Evolutionary conservation across 2,113 vertebrate species (phyloP).

Genomic region (Romanogobio albipinnatus): DNA sequence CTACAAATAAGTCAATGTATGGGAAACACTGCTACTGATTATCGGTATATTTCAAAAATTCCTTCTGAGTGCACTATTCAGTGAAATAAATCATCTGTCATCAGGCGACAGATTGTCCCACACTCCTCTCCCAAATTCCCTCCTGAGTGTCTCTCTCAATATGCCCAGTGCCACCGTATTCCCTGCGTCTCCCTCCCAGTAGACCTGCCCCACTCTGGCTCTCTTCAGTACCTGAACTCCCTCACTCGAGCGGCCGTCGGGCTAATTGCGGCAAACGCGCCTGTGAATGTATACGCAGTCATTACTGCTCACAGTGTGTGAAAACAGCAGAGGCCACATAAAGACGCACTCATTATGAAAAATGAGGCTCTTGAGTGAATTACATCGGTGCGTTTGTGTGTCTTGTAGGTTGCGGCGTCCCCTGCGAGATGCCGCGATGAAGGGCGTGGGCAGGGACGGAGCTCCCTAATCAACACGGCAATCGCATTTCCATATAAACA

Average conservation of each 20-base stretch:
- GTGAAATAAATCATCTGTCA: slow-evolving; percentile 77
- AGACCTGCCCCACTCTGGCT: slow-evolving; percentile 26
- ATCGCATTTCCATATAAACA: slow-evolving; percentile 63
- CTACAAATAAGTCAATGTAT: too few species aligned
- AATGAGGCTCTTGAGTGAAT: slow-evolving; percentile 46
- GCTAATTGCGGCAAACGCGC: slow-evolving; percentile 37
- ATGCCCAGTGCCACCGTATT: slow-evolving; percentile 51
- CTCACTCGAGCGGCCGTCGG: slow-evolving; percentile 20
- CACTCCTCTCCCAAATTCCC: slow-evolving; percentile 47
- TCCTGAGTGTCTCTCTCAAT: slow-evolving; percentile 42
- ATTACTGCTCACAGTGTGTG: slow-evolving; percentile 43
- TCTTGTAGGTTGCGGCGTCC: slow-evolving; percentile 37
- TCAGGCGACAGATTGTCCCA: slow-evolving; percentile 78
- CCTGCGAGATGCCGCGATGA: background rate
- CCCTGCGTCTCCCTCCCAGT: slow-evolving; percentile 42
- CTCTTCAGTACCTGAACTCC: slow-evolving; percentile 35
- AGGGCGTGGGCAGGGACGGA: slow-evolving; percentile 13
- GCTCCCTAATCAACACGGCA: slow-evolving; percentile 49
- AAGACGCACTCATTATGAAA: slow-evolving; percentile 45
- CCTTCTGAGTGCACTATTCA: slow-evolving; percentile 55
- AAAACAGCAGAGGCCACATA: slow-evolving; percentile 40
- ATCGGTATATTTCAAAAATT: background rate
- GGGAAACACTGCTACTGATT: background rate
- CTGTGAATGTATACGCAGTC: slow-evolving; percentile 38
- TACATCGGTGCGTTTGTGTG: slow-evolving; percentile 37